Evolutionary conservation across 2,888 invertebrate species (phyloP).

Genomic region (Agonum fuliginosum): DNA sequence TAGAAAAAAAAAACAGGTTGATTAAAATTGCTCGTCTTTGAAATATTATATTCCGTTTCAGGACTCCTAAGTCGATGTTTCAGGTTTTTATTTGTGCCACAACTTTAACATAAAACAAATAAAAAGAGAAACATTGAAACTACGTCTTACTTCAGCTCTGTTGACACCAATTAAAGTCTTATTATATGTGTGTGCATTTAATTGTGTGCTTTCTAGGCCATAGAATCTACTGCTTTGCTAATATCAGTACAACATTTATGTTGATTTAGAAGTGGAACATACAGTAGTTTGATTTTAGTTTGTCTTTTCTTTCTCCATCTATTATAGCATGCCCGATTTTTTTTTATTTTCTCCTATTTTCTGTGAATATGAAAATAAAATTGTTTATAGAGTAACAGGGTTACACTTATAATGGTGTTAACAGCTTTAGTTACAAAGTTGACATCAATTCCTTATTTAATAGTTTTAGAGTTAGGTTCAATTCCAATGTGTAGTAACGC

Average conservation of each 20-base stretch:
- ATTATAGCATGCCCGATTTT: constrained; percentile 26
- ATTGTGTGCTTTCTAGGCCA: constrained; percentile 41
- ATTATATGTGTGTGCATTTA: constrained; percentile 40
- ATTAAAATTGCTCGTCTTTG: no score
- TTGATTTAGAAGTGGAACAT: constrained; percentile 50
- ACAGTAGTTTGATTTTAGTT: constrained; percentile 57
- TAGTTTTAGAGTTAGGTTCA: constrained; percentile 31
- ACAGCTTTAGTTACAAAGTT: constrained; percentile 24
- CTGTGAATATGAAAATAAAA: constrained; percentile 32
- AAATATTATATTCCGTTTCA: no score
- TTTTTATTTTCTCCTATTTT: constrained; percentile 16
- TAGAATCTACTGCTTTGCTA: constrained; percentile 35
- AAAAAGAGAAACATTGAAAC: neutral
- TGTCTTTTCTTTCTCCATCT: neutral
- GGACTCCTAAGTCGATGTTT: no score
- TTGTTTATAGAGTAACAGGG: constrained; percentile 37
- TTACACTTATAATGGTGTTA: constrained; percentile 28
- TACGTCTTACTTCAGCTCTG: constrained; percentile 38
- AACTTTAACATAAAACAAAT: no score
- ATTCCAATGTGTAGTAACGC: neutral
- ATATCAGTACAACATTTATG: constrained; percentile 54
- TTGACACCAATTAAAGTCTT: constrained; percentile 45
- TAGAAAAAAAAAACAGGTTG: no score
- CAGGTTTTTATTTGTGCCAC: no score
- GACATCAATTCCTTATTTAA: constrained; percentile 47